Evolutionary conservation across 23 tunicate species (phyloP), one percentile per base, ranked within the genome.

Genomic region (Pegea sp.): DNA sequence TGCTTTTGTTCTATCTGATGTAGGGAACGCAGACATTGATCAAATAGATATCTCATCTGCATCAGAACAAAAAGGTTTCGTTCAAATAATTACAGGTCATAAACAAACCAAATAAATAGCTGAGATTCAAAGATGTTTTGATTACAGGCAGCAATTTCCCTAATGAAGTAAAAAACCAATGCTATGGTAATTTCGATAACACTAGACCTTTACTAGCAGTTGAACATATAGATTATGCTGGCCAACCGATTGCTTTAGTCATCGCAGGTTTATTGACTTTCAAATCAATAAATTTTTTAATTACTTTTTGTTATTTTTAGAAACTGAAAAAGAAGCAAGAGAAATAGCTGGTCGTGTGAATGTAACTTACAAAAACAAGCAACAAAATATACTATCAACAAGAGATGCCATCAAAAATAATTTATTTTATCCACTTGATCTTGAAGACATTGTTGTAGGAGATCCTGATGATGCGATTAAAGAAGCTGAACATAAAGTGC

Each of bases 241-340:
- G 93, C 5, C 75, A 81, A 56, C 75, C 79, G 28, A 62, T 81
- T 4, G 93, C 93, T 22, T 55, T 81, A 32, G 81, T 72, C 28
- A 42, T 81, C 2, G 93, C 93, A 24, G 93, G 93, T 81, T 29
- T 59, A 16, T 38, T 38, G 46, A 8, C 13, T 38, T n/a, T n/a
- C n/a, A n/a, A n/a, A n/a, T n/a, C n/a, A n/a, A n/a, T n/a, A n/a
- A n/a, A n/a, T n/a, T n/a, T n/a, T n/a, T n/a, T n/a, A n/a, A n/a
- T n/a, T n/a, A n/a, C n/a, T n/a, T n/a, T n/a, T n/a, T n/a, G n/a
- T n/a, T n/a, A n/a, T n/a, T n/a, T n/a, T n/a, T n/a, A 70, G 77
- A 70, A 38, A 61, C 42, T 3, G 3, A 16, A 5, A 16, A 2
- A 5, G 53, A 63, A 6, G 63, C 90, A 31, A 22, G 21, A 13